phyloP scores from a whole-genome alignment of 2,888 invertebrate species.

The Carcina quercana region DNA sequence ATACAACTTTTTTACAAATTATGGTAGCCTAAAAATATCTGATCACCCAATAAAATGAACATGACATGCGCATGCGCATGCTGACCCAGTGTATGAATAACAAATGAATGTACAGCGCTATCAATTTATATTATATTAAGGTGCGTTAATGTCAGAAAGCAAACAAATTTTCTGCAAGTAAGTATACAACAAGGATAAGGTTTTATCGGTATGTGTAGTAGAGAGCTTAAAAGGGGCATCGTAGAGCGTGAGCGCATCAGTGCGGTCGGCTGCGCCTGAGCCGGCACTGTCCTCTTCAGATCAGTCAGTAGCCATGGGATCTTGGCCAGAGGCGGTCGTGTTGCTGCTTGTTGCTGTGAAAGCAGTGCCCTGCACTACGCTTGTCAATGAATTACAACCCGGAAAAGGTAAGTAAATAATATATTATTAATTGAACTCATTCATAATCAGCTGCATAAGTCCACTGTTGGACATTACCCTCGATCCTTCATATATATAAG shows the following conservation, averaged over 20 bases:
- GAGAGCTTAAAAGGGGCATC: conserved; percentile 44
- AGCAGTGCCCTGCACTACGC: conserved; percentile 39
- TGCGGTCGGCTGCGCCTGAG: conserved; percentile 29
- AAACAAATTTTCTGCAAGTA: conserved; percentile 13
- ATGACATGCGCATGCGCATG: no score
- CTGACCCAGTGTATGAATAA: no score
- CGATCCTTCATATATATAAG: conserved; percentile 3
- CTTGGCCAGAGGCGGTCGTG: conserved; percentile 44
- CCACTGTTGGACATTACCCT: no score
- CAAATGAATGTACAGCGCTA: no score
- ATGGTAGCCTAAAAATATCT: no score
- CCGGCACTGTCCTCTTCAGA: conserved; percentile 18
- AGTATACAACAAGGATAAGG: conserved; percentile 25
- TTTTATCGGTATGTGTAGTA: conserved; percentile 21
- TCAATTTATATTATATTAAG: no score
- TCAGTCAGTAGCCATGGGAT: conserved; percentile 55
- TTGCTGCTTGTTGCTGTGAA: conserved; percentile 34
- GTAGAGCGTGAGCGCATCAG: conserved; percentile 37
- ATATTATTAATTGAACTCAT: no score
- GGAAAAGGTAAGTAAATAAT: conserved; percentile 52
- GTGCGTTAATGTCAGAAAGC: no score
- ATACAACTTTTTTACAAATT: no score
- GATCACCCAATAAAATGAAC: no score
- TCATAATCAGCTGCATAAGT: no score
- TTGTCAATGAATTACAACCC: conserved; percentile 49